A percentile compares a stretch with the other conserved stretches of the same genome.
Conservation (phyloP, 2,797 vertebrate genomes). For the Cossypha polioptera region DNA sequence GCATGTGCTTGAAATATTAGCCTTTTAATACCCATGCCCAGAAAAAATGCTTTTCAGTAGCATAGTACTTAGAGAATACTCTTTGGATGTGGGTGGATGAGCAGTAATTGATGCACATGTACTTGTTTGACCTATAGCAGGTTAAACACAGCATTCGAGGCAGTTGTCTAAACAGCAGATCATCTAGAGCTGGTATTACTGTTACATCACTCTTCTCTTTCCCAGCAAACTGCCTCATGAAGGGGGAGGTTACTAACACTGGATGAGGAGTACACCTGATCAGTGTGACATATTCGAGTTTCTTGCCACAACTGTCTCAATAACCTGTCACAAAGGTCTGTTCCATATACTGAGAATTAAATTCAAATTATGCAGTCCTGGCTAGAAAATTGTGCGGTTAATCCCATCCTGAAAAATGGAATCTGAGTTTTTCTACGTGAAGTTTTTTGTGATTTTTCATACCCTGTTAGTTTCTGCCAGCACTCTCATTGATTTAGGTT, state of each 20-base stretch:
- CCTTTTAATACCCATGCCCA: neutral
- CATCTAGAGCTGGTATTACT: constrained; percentile 4
- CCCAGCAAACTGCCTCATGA: constrained; percentile 33
- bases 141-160: constrained; percentile 10
- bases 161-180: constrained; percentile 23
- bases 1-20: constrained; percentile 14
- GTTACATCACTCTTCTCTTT: constrained; percentile 26
- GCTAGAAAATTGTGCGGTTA: constrained; percentile 70
- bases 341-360: constrained; percentile 82
- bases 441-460: constrained; percentile 45
- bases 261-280: constrained; percentile 81
- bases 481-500: neutral
- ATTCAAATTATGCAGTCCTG: constrained; percentile 82
- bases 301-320: constrained; percentile 78
- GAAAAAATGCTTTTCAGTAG: neutral
- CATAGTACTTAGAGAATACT: neutral
- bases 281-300: constrained; percentile 80
- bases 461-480: constrained; percentile 38
- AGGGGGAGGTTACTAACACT: constrained; percentile 55
- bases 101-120: neutral
- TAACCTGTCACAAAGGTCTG: constrained; percentile 72
- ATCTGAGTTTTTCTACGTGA: constrained; percentile 45
- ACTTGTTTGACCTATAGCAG: constrained; percentile 15
- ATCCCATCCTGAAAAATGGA: constrained; percentile 39
- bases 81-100: neutral